Percentiles rank a stretch among this genome's conserved stretches.
phyloP scores from a whole-genome alignment of 2,797 vertebrate genomes.

The Xenops minutus region DNA sequence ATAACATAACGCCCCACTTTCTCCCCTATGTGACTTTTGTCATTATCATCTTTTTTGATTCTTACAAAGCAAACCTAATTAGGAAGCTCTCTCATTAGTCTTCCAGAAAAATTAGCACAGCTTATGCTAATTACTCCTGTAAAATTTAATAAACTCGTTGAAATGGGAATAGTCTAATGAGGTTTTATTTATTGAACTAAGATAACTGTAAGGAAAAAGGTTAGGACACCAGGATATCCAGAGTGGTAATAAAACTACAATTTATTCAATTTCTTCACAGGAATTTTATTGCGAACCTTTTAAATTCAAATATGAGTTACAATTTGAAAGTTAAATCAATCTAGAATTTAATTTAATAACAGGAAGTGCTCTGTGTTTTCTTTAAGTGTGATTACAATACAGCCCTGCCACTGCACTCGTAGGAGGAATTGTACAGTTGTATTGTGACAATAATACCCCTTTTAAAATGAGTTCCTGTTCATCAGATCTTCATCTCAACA shows the following conservation, averaged over 20 bases:
- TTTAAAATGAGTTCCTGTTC: slow-evolving; percentile 73
- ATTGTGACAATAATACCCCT: slow-evolving; percentile 47
- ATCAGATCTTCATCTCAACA: slow-evolving; percentile 67
- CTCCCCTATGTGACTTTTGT: slow-evolving; percentile 80
- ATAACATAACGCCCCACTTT: slow-evolving; percentile 68
- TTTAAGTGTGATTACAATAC: slow-evolving; percentile 71
- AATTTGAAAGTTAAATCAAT: slow-evolving; percentile 80
- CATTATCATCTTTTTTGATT: slow-evolving; percentile 88
- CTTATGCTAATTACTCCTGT: slow-evolving; percentile 98
- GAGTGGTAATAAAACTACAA: slow-evolving; percentile 80
- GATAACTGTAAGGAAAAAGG: slow-evolving; percentile 91
- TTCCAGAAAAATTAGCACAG: slow-evolving; percentile 97
- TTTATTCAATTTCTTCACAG: slow-evolving; percentile 81
- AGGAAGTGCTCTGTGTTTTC: slow-evolving; percentile 69
- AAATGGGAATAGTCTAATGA: slow-evolving; percentile 97
- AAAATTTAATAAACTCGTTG: slow-evolving; percentile 98
- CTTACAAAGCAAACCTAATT: slow-evolving; percentile 96
- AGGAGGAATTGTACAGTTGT: slow-evolving; percentile 67
- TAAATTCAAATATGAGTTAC: slow-evolving; percentile 82
- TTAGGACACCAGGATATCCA: slow-evolving; percentile 81
- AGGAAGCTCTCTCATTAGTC: slow-evolving; percentile 97
- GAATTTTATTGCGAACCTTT: slow-evolving; percentile 82
- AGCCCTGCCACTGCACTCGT: slow-evolving; percentile 40
- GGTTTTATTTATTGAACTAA: slow-evolving; percentile 99
- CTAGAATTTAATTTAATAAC: slow-evolving; percentile 78